Evolutionary conservation across 2,797 vertebrate species (phyloP).

Genomic region (Rhadinocentrus ornatus): DNA sequence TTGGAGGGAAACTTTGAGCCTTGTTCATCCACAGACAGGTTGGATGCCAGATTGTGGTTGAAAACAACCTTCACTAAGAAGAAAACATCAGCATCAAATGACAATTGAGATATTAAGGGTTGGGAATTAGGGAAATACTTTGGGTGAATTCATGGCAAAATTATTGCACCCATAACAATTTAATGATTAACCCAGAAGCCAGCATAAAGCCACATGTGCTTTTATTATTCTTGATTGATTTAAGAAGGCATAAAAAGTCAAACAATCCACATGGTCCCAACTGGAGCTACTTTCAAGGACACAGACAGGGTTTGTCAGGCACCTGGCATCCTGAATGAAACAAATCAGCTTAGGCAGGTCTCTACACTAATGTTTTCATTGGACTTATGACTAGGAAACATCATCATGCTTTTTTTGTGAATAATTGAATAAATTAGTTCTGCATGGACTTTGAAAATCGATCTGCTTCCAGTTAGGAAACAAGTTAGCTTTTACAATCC

Average conservation of each 20-base stretch:
- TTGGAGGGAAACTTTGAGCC: conserved; percentile 3
- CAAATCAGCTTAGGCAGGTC: conserved; percentile 31
- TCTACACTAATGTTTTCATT: conserved; percentile 36
- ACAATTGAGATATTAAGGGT: conserved; percentile 27
- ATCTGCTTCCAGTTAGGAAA: conserved; percentile 42
- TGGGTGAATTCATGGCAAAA: conserved; percentile 36
- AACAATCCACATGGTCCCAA: conserved; percentile 40
- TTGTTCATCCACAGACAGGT: conserved; percentile 1
- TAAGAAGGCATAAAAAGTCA: conserved; percentile 61
- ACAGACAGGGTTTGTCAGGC: conserved; percentile 43
- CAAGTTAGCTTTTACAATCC: conserved; percentile 26
- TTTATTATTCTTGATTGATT: conserved; percentile 59
- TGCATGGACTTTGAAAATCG: conserved; percentile 8
- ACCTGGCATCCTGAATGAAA: conserved; percentile 63
- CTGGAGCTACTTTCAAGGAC: conserved; percentile 54
- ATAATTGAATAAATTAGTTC: conserved; percentile 24
- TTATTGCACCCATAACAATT: conserved; percentile 34
- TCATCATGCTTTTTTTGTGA: conserved; percentile 23
- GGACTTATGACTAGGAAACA: conserved; percentile 33
- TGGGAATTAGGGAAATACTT: conserved; percentile 13
- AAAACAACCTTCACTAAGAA: conserved; percentile 23
- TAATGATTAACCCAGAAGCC: conserved; percentile 54
- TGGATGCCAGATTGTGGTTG: conserved; percentile 17
- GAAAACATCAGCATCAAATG: conserved; percentile 40
- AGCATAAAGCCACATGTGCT: conserved; percentile 45